Base-by-base conservation (phyloP, 2,113 vertebrate species). In the Acanthochromis polyacanthus region DNA sequence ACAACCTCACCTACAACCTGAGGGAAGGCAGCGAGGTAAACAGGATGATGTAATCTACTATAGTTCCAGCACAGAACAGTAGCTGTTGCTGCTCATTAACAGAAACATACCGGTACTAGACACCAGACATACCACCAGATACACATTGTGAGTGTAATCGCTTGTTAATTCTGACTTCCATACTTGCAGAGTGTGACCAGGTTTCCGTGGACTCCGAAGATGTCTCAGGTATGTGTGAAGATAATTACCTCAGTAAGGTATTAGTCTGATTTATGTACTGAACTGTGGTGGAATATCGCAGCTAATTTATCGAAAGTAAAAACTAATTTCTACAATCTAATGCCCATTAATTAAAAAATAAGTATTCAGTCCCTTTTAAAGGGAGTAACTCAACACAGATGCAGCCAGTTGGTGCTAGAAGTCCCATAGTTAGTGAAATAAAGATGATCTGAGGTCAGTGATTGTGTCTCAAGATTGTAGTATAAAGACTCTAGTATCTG, bases 1-100 rank as follows among this genome's bases (percentile, higher is more conserved):
- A 96, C 80, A 98, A 96, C 92, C 95, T 99, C 85, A 99, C 98
- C 78, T 98, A 98, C 95, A 99, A 99, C 92, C 91, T 99, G 86
- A 95, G 95, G 75, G 96, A 97, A 88, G 96, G 96, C 87, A 95
- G 95, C 52, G 93, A 96, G 75, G 84, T 30, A 30, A 36, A 36
- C 8, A 36, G 32, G 32, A 36, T 36, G 25, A 25, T 25, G 25
- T 25, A 25, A 3, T 25, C 3, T 25, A 25, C 2, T 25, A 25
- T 25, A 25, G 3, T 25, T 25, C 25, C 25, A 25, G 25, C 25
- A 25, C 25, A 25, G 25, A 25, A 25, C 25, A 25, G 25, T 32
- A 4, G 30, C 7, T 32, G 30, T 32, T 8, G 5, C 30, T 36
- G 32, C 32, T 36, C 32, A 10, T 36, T 36, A 36, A 36, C 32